Conservation (phyloP, 92 coral and sea anemone species). For the Paragorgia papillata region DNA sequence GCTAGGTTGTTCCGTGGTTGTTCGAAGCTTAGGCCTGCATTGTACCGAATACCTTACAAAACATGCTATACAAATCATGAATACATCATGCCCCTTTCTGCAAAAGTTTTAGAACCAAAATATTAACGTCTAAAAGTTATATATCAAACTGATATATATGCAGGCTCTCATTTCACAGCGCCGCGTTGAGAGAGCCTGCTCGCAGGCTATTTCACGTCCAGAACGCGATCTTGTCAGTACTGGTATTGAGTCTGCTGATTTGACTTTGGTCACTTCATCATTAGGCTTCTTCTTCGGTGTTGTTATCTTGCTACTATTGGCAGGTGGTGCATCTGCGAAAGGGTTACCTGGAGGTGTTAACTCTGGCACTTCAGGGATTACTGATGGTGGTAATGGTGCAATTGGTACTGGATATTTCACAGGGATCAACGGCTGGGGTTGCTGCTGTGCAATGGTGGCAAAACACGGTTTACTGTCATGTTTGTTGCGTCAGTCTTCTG, state of each 20-base stretch:
- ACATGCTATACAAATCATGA: no score
- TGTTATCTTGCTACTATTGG: background rate
- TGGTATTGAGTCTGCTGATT: slow-evolving; percentile 54
- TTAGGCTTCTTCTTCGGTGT: no score
- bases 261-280: no score
- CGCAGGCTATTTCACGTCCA: slow-evolving; percentile 46
- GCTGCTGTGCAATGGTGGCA: slow-evolving; percentile 52
- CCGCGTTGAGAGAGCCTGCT: no score
- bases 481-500: slow-evolving; percentile 55
- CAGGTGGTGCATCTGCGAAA: slow-evolving; percentile 18
- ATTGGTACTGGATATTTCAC: background rate
- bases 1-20: no score
- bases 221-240: slow-evolving; percentile 51
- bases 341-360: background rate
- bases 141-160: background rate
- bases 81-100: slow-evolving; percentile 44
- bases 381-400: no score
- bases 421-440: slow-evolving; percentile 17
- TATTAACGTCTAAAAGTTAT: background rate
- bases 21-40: no score
- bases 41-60: no score
- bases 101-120: slow-evolving; percentile 38
- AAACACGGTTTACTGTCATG: slow-evolving; percentile 67
- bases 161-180: background rate
- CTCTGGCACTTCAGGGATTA: slow-evolving; percentile 19